Evolutionary conservation across 2,888 invertebrate species (phyloP).

Genomic region (Seira sanloemensis): DNA sequence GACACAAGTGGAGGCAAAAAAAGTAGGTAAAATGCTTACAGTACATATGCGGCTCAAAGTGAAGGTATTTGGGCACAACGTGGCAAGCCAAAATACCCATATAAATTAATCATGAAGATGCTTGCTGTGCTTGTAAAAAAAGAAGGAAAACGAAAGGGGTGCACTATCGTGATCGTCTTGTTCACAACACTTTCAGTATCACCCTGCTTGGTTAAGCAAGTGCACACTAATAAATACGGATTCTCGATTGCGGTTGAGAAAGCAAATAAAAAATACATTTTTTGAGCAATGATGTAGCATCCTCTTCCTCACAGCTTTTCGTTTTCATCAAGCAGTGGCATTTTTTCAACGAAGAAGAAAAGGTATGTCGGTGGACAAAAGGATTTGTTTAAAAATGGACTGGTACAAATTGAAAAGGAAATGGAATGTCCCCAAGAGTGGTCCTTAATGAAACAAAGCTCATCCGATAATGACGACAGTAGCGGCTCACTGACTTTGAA

Average conservation of each 20-base stretch:
- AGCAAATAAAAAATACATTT: not conserved
- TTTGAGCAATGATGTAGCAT: not conserved
- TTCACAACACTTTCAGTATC: slow-evolving; percentile 28
- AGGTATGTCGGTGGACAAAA: no score
- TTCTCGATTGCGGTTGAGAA: not conserved
- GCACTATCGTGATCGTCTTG: slow-evolving; percentile 28
- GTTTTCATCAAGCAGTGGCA: no score
- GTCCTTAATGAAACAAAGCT: not conserved
- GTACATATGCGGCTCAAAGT: no score
- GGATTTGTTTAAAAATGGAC: not conserved
- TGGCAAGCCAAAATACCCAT: slow-evolving; percentile 17
- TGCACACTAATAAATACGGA: not conserved
- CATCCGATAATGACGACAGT: slow-evolving; percentile 18
- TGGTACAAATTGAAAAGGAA: not conserved
- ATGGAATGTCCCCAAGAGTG: not conserved
- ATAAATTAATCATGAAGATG: slow-evolving; percentile 37
- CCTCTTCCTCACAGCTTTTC: not conserved
- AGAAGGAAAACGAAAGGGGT: slow-evolving; percentile 29
- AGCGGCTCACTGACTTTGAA: not conserved
- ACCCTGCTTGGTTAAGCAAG: not conserved
- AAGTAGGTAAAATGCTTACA: slow-evolving; percentile 23
- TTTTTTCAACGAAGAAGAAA: no score
- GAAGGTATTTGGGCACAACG: not conserved
- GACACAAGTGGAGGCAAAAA: slow-evolving; percentile 28
- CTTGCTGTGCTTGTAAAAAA: slow-evolving; percentile 31